phyloP scores from a whole-genome alignment of 2,888 invertebrate species.

The Nesidiocoris tenuis region DNA sequence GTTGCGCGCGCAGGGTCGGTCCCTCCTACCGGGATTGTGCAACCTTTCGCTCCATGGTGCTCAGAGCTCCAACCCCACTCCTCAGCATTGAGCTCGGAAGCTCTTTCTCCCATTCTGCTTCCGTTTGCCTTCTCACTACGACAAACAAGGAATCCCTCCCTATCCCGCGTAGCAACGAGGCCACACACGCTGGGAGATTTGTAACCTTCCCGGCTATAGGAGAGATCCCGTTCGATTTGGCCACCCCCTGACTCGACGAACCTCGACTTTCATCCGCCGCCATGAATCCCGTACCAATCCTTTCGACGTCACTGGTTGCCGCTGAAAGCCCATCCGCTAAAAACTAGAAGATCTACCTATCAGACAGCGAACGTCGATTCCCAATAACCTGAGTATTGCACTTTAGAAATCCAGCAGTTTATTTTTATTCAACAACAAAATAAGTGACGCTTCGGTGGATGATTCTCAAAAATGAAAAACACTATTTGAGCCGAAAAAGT shows the following conservation, averaged over 20 bases:
- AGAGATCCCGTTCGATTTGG: neutral
- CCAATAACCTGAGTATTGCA: too few relatives aligned
- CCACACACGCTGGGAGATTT: neutral
- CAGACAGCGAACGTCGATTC: neutral
- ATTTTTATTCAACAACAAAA: too few relatives aligned
- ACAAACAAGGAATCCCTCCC: too few relatives aligned
- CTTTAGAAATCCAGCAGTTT: too few relatives aligned
- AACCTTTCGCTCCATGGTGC: neutral
- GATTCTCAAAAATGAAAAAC: too few relatives aligned
- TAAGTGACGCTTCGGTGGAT: too few relatives aligned
- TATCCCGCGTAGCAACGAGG: too few relatives aligned
- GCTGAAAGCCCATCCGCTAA: neutral
- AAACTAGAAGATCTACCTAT: neutral
- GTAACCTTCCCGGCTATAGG: neutral
- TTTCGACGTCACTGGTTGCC: neutral
- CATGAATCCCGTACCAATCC: neutral
- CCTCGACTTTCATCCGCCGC: neutral
- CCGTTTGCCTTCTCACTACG: neutral
- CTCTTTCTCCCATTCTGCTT: neutral
- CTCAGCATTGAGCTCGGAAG: neutral
- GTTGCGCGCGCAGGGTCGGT: constrained; percentile 22
- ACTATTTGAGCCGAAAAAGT: too few relatives aligned
- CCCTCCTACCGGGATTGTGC: neutral
- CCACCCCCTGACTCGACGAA: neutral
- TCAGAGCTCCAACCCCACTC: neutral